These are phyloP conservation scores for Turritopsis rubra DNA, from an alignment of 30 jellyfish, hydroid and myxozoan species.

Conservation along the genomic window DNA sequence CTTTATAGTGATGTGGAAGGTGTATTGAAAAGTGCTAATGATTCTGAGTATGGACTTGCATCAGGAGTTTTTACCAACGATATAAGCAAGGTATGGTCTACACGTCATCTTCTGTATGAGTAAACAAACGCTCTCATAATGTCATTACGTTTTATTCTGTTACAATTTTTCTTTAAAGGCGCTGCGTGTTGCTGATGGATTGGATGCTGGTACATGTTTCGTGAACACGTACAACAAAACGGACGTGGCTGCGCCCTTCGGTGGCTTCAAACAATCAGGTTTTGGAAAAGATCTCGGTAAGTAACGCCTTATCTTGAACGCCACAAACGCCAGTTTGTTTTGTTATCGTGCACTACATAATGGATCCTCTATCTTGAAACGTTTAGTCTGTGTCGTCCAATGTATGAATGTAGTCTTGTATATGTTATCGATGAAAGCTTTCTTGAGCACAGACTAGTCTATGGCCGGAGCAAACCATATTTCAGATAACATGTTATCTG, in stretches of 20 bases:
- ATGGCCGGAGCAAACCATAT: no score
- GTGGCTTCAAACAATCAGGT: slow-evolving; percentile 97
- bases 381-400: neutral
- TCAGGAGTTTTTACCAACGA: slow-evolving; percentile 95
- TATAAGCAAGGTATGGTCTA: slow-evolving; percentile 58
- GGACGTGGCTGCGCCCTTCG: slow-evolving; percentile 97
- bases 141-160: no score
- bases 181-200: slow-evolving; percentile 65
- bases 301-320: neutral
- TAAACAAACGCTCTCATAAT: neutral
- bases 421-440: no score
- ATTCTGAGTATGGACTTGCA: slow-evolving; percentile 86
- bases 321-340: neutral
- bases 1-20: slow-evolving; percentile 74
- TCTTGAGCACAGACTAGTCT: no score
- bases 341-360: neutral
- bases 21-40: slow-evolving; percentile 73
- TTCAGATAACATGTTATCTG: no score
- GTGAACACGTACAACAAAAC: slow-evolving; percentile 91
- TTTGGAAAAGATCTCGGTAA: slow-evolving; percentile 93
- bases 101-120: neutral
- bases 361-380: neutral
- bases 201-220: slow-evolving; percentile 95
- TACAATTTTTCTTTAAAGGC: slow-evolving; percentile 52
- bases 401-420: neutral